Base-by-base conservation (phyloP, 2,888 invertebrate genomes). In the Cataglyphis albicans region DNA sequence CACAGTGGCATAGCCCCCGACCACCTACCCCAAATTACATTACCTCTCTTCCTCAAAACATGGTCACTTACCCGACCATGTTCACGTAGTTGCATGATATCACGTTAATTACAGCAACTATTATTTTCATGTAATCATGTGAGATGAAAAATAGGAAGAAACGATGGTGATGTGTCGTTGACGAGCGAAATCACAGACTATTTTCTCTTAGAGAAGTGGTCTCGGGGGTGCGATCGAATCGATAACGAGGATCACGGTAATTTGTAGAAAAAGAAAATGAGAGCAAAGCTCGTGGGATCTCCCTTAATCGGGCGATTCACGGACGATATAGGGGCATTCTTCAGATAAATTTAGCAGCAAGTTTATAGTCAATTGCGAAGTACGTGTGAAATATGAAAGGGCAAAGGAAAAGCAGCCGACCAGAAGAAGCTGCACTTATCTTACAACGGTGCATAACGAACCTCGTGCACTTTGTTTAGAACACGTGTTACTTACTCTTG, bases 1-100 rank as follows among this genome's bases (percentile, higher is more conserved):
- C 94, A 91, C 94, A 93, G 93, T 94, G 94, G 94, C 94, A 94
- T 86, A 94, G 94, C 91, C 93, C 94, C 92, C 92, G 94, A 89
- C 93, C 94, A 83, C 94, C 93, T 64, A 94, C 94, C 83, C 94
- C 94, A 64, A 94, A 93, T 87, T 94, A 94, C 90, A 92, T 94
- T 87, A 94, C 94, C 85, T 92, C 94, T 84, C 93, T 94, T 81
- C 94, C 94, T 82, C 94, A 94, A 87, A 93, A 92, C 84, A 93
- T 94, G 91, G 94, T 92, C 84, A 93, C 93, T 61, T 94, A 94
- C 86, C 93, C 94, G 84, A 92, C 92, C 75, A 92, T 94, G 93
- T 93, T 92, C 87, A 93, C 94, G 90, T 94, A 94, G 74, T 73
- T 80, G 73, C 41, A 12, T 59, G 92, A 89, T 73, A 67, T 82